Percentiles rank a stretch among this genome's conserved stretches.
phyloP scores from a whole-genome alignment of 2,797 vertebrate species.

The Bovichtus variegatus region DNA sequence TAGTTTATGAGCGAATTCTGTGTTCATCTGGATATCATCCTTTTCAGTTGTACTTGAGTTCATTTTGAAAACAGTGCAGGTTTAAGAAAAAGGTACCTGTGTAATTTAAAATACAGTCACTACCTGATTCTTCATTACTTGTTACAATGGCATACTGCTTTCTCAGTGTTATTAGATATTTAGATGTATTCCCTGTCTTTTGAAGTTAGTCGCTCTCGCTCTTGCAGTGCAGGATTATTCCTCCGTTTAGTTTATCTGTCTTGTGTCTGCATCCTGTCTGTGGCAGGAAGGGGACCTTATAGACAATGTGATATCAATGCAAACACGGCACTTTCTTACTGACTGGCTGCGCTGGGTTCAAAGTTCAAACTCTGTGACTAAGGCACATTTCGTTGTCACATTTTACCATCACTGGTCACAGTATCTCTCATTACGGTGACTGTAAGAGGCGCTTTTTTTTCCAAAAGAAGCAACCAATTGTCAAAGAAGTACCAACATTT shows the following conservation, averaged over 20 bases:
- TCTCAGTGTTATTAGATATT: background rate
- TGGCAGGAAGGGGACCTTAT: conserved; percentile 26
- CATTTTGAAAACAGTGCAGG: background rate
- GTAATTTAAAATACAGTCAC: background rate
- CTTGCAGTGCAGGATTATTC: conserved; percentile 10
- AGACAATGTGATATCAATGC: conserved; percentile 42
- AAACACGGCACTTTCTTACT: conserved; percentile 41
- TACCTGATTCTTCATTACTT: background rate
- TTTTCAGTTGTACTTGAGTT: conserved; percentile 18
- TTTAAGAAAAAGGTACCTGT: too few relatives aligned
- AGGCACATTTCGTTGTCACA: conserved; percentile 19
- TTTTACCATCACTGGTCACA: conserved; percentile 7
- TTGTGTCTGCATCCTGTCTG: conserved; percentile 41
- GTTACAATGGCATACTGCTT: background rate
- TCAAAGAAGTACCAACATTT: conserved; percentile 3
- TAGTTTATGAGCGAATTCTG: conserved; percentile 1
- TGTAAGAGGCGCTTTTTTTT: conserved; percentile 2
- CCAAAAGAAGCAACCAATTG: conserved; percentile 3
- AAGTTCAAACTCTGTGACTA: conserved; percentile 46
- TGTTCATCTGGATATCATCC: conserved; percentile 24
- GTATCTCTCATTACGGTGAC: background rate
- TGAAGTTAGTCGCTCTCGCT: conserved; percentile 7
- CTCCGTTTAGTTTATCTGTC: conserved; percentile 28
- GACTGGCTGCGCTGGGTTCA: conserved; percentile 37
- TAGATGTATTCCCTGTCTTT: conserved; percentile 19